These are phyloP conservation scores for Rhabdornis inornatus DNA, from an alignment of 2,113 vertebrate genomes.

Conservation along the genomic window DNA sequence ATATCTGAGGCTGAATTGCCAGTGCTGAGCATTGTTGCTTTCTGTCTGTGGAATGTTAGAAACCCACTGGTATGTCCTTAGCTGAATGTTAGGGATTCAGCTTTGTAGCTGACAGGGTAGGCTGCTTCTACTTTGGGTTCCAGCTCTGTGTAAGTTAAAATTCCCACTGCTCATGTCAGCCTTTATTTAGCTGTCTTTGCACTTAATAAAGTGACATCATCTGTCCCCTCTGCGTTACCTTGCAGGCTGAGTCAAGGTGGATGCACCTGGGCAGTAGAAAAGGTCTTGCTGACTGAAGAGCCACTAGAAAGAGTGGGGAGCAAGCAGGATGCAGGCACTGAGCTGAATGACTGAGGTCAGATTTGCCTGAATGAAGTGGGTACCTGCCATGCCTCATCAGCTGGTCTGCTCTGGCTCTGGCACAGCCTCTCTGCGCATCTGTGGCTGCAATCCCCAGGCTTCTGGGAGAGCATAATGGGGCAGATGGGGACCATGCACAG, in stretches of 20 bases:
- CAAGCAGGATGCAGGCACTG: fast-evolving
- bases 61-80: background rate
- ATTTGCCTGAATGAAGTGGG: background rate
- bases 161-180: background rate
- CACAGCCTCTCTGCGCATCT: background rate
- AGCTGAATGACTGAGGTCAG: no score
- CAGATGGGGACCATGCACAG: background rate
- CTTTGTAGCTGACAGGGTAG: background rate
- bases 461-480: background rate
- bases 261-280: background rate
- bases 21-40: background rate
- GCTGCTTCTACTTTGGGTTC: background rate
- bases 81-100: background rate
- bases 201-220: fast-evolving
- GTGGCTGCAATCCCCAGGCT: background rate
- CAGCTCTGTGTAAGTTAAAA: background rate
- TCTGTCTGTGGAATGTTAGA: fast-evolving
- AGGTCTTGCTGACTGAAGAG: background rate
- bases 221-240: background rate
- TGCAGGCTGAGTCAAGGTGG: background rate
- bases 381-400: fast-evolving
- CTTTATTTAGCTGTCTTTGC: background rate
- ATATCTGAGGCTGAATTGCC: background rate
- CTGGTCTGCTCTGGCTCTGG: background rate
- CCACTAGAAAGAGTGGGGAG: background rate